Conservation (phyloP, 2,113 vertebrate genomes). For the Peromyscus leucopus region DNA sequence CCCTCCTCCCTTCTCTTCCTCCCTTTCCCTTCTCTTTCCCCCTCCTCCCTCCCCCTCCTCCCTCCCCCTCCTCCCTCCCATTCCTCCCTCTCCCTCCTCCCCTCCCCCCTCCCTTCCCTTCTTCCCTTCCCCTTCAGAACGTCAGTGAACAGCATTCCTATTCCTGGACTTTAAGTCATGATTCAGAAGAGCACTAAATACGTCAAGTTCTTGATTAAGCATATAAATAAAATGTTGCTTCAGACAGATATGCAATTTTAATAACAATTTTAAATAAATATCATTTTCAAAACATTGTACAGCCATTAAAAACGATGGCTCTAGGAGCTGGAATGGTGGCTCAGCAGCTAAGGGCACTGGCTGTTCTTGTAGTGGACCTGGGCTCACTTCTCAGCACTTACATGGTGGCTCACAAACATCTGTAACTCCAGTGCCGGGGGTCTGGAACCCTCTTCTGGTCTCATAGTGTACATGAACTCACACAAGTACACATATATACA, state of each 20-base stretch:
- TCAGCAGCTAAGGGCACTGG: neutral
- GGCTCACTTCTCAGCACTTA: neutral
- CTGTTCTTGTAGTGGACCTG: neutral
- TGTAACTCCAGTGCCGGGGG: neutral
- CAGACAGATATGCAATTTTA: slow-evolving; percentile 41
- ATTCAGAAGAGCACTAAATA: neutral
- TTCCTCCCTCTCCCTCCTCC: no score
- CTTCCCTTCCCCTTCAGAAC: neutral
- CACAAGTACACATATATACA: neutral
- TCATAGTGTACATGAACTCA: neutral
- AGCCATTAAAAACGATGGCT: neutral
- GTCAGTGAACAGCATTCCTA: rapidly evolving
- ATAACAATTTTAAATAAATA: slow-evolving; percentile 57
- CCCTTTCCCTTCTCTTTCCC: neutral
- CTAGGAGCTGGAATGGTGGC: neutral
- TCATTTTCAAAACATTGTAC: slow-evolving; percentile 29
- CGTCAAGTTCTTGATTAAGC: neutral
- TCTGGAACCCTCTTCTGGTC: neutral
- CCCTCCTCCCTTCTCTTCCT: neutral
- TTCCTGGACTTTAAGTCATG: rapidly evolving
- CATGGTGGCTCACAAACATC: neutral
- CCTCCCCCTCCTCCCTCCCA: neutral
- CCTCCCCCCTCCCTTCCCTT: no score
- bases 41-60: no score
- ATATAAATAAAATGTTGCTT: slow-evolving; percentile 20